These are phyloP conservation scores for Ornithoptera priamus DNA, from an alignment of 2,888 invertebrate species.

Conservation along the genomic window DNA sequence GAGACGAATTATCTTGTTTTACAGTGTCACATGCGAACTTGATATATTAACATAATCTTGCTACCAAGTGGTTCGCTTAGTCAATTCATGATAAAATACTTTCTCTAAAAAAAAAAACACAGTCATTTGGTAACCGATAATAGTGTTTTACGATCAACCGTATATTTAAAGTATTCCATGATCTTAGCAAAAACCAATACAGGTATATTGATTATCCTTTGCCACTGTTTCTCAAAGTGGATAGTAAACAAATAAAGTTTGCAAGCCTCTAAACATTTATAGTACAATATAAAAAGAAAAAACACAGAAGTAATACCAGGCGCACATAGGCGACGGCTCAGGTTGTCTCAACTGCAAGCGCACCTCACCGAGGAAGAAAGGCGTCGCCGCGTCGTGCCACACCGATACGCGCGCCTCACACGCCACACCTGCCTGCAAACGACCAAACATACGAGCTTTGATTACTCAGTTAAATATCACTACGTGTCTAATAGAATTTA, in stretches of 20 bases:
- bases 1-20: too few relatives aligned
- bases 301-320: slow-evolving; percentile 82
- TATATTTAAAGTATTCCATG: too few relatives aligned
- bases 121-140: too few relatives aligned
- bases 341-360: slow-evolving; percentile 87
- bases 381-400: slow-evolving; percentile 92
- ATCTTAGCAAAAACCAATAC: too few relatives aligned
- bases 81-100: too few relatives aligned
- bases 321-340: slow-evolving; percentile 70
- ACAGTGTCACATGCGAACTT: too few relatives aligned
- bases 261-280: not conserved
- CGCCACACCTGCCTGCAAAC: slow-evolving; percentile 81
- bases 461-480: not conserved
- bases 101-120: too few relatives aligned
- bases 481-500: not conserved
- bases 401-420: slow-evolving; percentile 90
- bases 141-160: too few relatives aligned
- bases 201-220: too few relatives aligned
- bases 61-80: too few relatives aligned
- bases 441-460: not conserved
- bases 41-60: too few relatives aligned
- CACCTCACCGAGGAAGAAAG: slow-evolving; percentile 94
- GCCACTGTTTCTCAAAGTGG: not conserved
- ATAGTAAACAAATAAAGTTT: not conserved
- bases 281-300: not conserved